phyloP scores from a whole-genome alignment of 2,888 invertebrate species.

The Kuschelorhynchus macadamiae region DNA sequence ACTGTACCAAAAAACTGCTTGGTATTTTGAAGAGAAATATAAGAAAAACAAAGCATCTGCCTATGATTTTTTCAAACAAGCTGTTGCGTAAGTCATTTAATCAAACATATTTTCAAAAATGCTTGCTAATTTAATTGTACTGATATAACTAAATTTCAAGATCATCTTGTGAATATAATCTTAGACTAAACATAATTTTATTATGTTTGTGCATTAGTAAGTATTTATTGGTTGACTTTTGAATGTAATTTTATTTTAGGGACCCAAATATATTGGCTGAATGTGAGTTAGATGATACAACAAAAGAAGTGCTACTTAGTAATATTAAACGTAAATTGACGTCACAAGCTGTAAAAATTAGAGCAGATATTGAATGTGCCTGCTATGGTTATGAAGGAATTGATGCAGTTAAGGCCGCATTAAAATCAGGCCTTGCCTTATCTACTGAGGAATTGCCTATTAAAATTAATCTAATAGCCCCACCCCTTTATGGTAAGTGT shows the following conservation, averaged over 20 bases:
- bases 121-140: no score
- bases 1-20: conserved; percentile 95
- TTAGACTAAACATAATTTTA: no score
- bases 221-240: no score
- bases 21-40: conserved; percentile 98
- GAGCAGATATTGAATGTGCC: conserved; percentile 93
- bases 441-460: conserved; percentile 96
- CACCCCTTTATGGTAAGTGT: conserved; percentile 83
- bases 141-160: no score
- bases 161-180: no score
- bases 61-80: conserved; percentile 98
- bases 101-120: conserved; percentile 2
- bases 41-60: conserved; percentile 95
- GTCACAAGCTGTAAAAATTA: conserved; percentile 96
- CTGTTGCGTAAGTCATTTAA: conserved; percentile 73
- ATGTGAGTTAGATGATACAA: conserved; percentile 93
- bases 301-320: conserved; percentile 91
- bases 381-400: conserved; percentile 99
- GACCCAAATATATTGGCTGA: conserved; percentile 96
- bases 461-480: conserved; percentile 98
- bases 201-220: no score
- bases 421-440: conserved; percentile 89
- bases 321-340: conserved; percentile 97
- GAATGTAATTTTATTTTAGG: conserved; percentile 69
- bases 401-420: conserved; percentile 95